phyloP scores from a whole-genome alignment of 1,140 invertebrate species.

The Lepidurus apus region DNA sequence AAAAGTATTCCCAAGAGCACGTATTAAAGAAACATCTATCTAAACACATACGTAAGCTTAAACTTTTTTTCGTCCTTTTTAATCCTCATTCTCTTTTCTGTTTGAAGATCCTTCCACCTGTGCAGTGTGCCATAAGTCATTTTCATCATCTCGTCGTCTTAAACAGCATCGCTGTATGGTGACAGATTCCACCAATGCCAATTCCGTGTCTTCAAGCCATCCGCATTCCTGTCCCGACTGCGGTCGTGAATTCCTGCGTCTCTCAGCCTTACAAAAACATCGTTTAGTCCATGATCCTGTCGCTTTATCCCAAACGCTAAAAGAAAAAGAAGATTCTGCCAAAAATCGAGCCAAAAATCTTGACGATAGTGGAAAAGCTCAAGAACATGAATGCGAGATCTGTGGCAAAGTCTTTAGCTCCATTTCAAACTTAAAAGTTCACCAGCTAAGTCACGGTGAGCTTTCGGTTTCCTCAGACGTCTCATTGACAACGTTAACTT shows the following conservation, averaged over 20 bases:
- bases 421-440: slow-evolving; percentile 42
- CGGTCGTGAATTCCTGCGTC: background rate
- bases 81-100: background rate
- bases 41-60: slow-evolving; percentile 1
- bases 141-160: background rate
- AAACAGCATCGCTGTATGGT: background rate
- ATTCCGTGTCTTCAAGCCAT: background rate
- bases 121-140: background rate
- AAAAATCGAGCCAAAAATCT: slow-evolving; percentile 34
- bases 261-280: background rate
- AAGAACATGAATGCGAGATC: slow-evolving; percentile 40
- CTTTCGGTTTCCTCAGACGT: background rate
- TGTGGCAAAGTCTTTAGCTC: slow-evolving; percentile 43
- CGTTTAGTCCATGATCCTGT: background rate
- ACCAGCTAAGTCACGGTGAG: slow-evolving; percentile 40
- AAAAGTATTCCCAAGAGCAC: slow-evolving; percentile 8
- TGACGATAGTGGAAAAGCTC: slow-evolving; percentile 30
- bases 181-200: background rate
- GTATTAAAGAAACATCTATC: background rate
- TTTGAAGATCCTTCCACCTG: background rate
- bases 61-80: slow-evolving; percentile 34
- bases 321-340: slow-evolving; percentile 19
- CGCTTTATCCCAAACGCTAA: background rate
- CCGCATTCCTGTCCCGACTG: background rate
- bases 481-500: background rate